Percentiles rank a stretch among this genome's conserved stretches.
Conservation (phyloP, 2,888 invertebrate species). For the Marasmarcha lunaedactyla region DNA sequence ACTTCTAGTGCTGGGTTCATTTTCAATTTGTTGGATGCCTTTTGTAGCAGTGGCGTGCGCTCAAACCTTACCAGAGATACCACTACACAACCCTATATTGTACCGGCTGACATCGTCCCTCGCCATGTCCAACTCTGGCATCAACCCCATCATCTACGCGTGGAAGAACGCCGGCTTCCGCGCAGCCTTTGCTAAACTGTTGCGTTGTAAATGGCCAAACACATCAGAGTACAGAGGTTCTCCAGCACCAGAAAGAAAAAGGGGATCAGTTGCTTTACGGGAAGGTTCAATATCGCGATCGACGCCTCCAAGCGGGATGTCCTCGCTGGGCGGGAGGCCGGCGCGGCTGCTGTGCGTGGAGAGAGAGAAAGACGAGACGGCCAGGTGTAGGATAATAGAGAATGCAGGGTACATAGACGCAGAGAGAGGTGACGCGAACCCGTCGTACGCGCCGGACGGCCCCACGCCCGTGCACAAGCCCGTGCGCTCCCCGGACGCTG, state of each 20-base stretch:
- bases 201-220: slow-evolving; percentile 76
- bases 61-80: slow-evolving; percentile 65
- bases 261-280: slow-evolving; percentile 58
- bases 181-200: slow-evolving; percentile 75
- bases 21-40: slow-evolving; percentile 85
- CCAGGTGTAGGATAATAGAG: slow-evolving; percentile 60
- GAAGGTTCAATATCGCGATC: slow-evolving; percentile 54
- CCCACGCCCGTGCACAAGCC: slow-evolving; percentile 55
- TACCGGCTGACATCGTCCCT: slow-evolving; percentile 77
- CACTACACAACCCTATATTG: slow-evolving; percentile 63
- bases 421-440: slow-evolving; percentile 51
- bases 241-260: slow-evolving; percentile 65
- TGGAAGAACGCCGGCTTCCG: slow-evolving; percentile 87
- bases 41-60: slow-evolving; percentile 78
- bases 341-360: slow-evolving; percentile 52
- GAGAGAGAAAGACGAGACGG: slow-evolving; percentile 34
- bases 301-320: slow-evolving; percentile 39
- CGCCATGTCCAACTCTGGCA: slow-evolving; percentile 83
- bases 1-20: slow-evolving; percentile 81
- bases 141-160: slow-evolving; percentile 86
- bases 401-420: slow-evolving; percentile 59
- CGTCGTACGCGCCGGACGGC: slow-evolving; percentile 57
- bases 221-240: slow-evolving; percentile 66
- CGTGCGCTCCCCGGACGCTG: slow-evolving; percentile 29
- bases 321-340: slow-evolving; percentile 47